Conservation (phyloP, 2,113 vertebrate species). For the Gadus macrocephalus region DNA sequence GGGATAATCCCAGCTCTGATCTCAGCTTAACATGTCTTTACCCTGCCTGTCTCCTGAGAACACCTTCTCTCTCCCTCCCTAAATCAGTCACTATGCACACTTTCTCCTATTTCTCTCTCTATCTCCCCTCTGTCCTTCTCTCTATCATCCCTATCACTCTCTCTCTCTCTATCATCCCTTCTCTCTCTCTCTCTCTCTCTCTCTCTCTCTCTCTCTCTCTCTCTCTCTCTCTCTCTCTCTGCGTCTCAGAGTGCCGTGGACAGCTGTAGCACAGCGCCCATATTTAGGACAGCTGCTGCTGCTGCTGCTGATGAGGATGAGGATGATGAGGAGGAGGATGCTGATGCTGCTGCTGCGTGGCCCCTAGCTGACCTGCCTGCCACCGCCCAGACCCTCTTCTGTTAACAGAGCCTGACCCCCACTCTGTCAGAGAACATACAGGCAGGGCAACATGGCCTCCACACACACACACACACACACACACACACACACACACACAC, state of each 20-base stretch:
- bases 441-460: not conserved
- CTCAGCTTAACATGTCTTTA: slow-evolving; percentile 54
- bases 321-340: too few species aligned
- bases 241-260: too few species aligned
- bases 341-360: too few species aligned
- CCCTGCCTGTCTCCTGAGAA: slow-evolving; percentile 33
- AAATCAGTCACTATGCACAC: not conserved
- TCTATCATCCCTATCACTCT: not conserved
- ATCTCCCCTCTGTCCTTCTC: not conserved
- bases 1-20: slow-evolving; percentile 50
- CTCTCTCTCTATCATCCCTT: not conserved
- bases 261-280: too few species aligned
- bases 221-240: not conserved
- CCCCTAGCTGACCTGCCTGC: too few species aligned
- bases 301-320: too few species aligned
- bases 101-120: not conserved
- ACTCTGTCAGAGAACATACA: too few species aligned
- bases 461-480: not conserved
- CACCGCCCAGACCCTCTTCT: too few species aligned
- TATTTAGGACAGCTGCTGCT: too few species aligned
- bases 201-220: not conserved
- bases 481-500: too few species aligned
- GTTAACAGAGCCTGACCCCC: too few species aligned
- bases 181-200: not conserved
- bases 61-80: not conserved